Percentiles rank a stretch among this genome's conserved stretches.
These are phyloP conservation scores for Mesoligia furuncula DNA, from an alignment of 2,888 invertebrate genomes.

Conservation along the genomic window DNA sequence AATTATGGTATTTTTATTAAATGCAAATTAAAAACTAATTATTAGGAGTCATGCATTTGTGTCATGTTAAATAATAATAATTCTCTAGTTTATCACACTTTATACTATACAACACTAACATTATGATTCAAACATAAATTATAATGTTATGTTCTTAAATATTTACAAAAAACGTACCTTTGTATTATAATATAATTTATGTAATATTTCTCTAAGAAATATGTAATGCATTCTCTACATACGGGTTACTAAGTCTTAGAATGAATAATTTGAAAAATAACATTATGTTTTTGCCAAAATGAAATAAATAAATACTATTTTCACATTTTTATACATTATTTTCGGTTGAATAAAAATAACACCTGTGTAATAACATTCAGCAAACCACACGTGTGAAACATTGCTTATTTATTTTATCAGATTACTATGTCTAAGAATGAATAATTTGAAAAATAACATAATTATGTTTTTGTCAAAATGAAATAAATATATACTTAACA, in stretches of 20 bases:
- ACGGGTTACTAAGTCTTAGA: not conserved
- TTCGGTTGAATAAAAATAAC: not conserved
- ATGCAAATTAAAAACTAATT: constrained; percentile 67
- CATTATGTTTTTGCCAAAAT: constrained; percentile 4
- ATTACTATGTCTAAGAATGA: too few species aligned
- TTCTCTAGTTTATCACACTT: constrained; percentile 56
- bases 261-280: not conserved
- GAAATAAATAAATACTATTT: not conserved
- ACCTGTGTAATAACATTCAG: not conserved
- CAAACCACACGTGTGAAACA: not conserved
- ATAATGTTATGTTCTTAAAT: constrained; percentile 4
- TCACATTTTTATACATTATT: too few species aligned
- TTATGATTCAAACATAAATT: constrained; percentile 35
- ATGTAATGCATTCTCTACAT: not conserved
- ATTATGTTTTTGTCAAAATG: not conserved
- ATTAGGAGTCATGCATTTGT: constrained; percentile 59
- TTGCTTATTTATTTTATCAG: constrained; percentile 16
- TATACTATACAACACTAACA: constrained; percentile 25
- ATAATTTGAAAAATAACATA: not conserved
- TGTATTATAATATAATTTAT: not conserved
- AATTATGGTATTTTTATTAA: constrained; percentile 65
- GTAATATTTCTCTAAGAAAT: not conserved
- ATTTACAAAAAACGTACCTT: constrained; percentile 44
- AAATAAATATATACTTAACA: not conserved
- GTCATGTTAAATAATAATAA: constrained; percentile 65